A percentile compares a stretch with the other conserved stretches of the same genome.
Evolutionary conservation across 2,797 vertebrate genomes (phyloP).

Genomic region (Chromis chromis): DNA sequence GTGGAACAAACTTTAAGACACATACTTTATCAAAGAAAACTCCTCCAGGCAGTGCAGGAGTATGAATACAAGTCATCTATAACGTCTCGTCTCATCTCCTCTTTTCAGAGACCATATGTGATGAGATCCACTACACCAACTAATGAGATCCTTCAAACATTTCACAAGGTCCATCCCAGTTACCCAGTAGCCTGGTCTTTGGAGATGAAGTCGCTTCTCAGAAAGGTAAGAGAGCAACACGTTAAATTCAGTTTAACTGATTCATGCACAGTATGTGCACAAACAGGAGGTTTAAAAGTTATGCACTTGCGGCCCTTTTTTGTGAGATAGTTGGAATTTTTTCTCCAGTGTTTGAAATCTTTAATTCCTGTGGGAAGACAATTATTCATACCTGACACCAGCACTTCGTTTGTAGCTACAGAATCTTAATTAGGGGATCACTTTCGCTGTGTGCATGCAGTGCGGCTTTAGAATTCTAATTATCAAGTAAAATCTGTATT

Average conservation of each 20-base stretch:
- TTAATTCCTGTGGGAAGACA: constrained; percentile 21
- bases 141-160: constrained; percentile 89
- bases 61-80: constrained; percentile 20
- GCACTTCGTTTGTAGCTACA: constrained; percentile 19
- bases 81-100: not conserved
- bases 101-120: constrained; percentile 92
- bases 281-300: not conserved
- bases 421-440: constrained; percentile 40
- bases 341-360: constrained; percentile 3
- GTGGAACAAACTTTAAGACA: constrained; percentile 25
- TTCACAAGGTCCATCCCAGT: constrained; percentile 88
- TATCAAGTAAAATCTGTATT: constrained; percentile 13
- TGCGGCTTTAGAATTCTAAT: constrained; percentile 29
- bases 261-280: not conserved
- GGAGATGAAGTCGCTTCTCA: constrained; percentile 91
- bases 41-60: constrained; percentile 7
- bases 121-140: constrained; percentile 90
- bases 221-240: constrained; percentile 78
- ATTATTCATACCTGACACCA: constrained; percentile 34
- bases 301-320: not conserved
- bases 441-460: constrained; percentile 11
- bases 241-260: not conserved
- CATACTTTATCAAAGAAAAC: constrained; percentile 31
- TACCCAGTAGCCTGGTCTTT: constrained; percentile 92
- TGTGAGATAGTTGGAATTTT: not conserved